A percentile compares a stretch with the other conserved stretches of the same genome.
These are phyloP conservation scores for Diceros bicornis DNA, from an alignment of 2,797 vertebrate genomes.

Conservation along the genomic window DNA sequence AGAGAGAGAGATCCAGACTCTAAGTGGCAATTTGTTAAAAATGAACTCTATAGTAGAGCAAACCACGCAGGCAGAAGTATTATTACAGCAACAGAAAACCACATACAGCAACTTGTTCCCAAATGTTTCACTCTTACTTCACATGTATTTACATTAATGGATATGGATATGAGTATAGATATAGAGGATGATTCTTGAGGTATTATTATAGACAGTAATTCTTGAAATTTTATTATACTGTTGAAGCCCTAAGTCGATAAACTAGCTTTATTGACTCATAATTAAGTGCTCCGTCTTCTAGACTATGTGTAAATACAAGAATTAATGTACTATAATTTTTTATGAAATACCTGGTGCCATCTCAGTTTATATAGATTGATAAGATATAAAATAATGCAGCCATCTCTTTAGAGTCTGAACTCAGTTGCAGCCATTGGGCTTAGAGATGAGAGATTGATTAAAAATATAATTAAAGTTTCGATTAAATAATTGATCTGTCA, in stretches of 20 bases:
- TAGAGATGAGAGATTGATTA: neutral
- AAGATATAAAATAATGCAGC: neutral
- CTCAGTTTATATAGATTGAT: neutral
- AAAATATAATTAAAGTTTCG: constrained; percentile 7
- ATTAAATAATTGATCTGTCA: neutral
- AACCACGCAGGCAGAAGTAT: neutral
- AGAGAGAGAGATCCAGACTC: neutral
- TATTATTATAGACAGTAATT: neutral
- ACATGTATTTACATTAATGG: neutral
- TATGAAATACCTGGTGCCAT: neutral
- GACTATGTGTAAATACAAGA: neutral
- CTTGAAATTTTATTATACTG: neutral
- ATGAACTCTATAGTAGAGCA: neutral
- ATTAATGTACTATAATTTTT: neutral
- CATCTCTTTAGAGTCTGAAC: neutral
- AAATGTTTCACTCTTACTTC: neutral
- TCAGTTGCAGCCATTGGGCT: neutral
- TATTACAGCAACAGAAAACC: neutral
- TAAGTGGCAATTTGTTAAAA: neutral
- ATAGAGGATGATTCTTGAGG: neutral
- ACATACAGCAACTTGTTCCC: neutral
- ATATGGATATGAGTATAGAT: neutral
- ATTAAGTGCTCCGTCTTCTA: neutral
- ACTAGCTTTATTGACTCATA: neutral
- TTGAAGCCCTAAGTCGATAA: neutral